Conservation (phyloP, 2,888 invertebrate species). For the Eupithecia tripunctaria region DNA sequence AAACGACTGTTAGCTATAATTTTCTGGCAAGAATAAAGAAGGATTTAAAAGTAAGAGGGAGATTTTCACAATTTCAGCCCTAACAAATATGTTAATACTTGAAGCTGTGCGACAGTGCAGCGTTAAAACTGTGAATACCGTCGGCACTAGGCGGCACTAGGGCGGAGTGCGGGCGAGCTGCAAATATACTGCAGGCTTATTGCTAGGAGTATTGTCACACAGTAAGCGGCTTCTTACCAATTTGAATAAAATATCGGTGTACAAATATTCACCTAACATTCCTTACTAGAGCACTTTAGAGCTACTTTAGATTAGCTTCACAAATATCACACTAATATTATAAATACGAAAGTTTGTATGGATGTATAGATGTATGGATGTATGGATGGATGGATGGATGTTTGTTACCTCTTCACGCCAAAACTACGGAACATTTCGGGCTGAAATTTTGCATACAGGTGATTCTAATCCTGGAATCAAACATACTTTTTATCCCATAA, state of each 20-base stretch:
- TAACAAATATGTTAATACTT: neutral
- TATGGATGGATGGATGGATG: no score
- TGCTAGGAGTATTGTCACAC: neutral
- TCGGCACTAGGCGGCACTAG: neutral
- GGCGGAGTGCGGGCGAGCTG: neutral
- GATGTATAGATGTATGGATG: no score
- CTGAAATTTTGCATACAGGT: no score
- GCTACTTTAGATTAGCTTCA: no score
- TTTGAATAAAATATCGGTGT: neutral
- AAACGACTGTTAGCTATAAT: neutral
- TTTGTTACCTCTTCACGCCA: no score
- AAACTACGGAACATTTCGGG: no score
- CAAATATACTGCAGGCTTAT: neutral
- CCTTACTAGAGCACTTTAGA: no score
- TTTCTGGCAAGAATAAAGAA: neutral
- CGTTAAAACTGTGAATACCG: neutral
- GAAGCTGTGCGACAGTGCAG: slow-evolving; percentile 1
- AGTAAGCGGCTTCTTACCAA: neutral
- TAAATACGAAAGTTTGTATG: no score
- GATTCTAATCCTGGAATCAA: no score
- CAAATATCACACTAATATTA: no score
- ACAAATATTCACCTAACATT: no score
- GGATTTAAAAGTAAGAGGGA: neutral
- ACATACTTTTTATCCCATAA: no score
- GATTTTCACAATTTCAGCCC: neutral